Conservation (phyloP, 2,113 vertebrate species). For the Ovis aries region DNA sequence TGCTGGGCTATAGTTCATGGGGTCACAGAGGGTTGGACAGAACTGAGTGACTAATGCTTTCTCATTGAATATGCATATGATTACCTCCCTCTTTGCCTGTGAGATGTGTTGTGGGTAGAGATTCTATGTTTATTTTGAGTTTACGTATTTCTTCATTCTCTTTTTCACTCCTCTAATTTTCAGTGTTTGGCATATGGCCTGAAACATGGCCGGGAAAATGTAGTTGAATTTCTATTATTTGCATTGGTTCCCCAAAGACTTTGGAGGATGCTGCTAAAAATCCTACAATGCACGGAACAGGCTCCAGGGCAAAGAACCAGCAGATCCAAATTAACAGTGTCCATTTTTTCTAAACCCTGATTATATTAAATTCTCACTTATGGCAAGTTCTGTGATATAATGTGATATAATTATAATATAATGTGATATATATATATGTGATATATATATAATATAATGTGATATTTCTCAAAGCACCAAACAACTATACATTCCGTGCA, state of each 20-base stretch:
- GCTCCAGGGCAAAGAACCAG: not conserved
- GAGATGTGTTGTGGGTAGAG: not conserved
- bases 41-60: not conserved
- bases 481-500: not conserved
- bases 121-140: not conserved
- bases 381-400: fast-evolving
- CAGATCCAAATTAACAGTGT: fast-evolving
- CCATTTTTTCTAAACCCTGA: not conserved
- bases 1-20: not conserved
- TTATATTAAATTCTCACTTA: not conserved
- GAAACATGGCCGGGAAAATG: not conserved
- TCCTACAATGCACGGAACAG: fast-evolving
- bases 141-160: not conserved
- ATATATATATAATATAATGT: too few species aligned
- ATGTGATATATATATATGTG: too few species aligned
- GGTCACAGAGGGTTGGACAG: not conserved
- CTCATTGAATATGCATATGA: not conserved
- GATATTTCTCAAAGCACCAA: not conserved
- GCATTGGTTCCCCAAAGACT: not conserved
- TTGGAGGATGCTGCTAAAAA: fast-evolving
- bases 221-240: not conserved
- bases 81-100: not conserved
- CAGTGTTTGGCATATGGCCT: not conserved
- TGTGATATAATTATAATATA: too few species aligned
- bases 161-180: not conserved